Evolutionary conservation across 2,888 invertebrate genomes (phyloP).

Genomic region (Rhabditophanes sp.): DNA sequence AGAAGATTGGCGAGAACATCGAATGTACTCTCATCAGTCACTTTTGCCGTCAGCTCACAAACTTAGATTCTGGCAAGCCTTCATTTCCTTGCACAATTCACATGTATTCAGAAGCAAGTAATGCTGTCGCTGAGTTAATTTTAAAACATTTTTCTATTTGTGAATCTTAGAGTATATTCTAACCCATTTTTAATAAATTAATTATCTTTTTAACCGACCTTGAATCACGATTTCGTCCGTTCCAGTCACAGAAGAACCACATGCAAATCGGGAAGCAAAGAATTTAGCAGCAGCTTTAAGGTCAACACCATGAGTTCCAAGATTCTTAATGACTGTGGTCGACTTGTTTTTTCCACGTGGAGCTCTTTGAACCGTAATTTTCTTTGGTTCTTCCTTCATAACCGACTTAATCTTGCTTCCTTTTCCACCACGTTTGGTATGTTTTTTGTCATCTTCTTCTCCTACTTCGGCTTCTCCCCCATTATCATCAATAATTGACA

Average conservation of each 20-base stretch:
- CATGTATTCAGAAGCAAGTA: too few relatives aligned
- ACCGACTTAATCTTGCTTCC: slow-evolving; percentile 47
- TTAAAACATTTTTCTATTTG: too few relatives aligned
- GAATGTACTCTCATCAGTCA: too few relatives aligned
- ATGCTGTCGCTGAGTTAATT: too few relatives aligned
- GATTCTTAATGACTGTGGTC: slow-evolving; percentile 85
- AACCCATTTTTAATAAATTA: too few relatives aligned
- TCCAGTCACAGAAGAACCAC: slow-evolving; percentile 85
- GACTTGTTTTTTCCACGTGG: slow-evolving; percentile 96
- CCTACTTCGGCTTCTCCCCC: slow-evolving; percentile 9
- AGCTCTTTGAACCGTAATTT: slow-evolving; percentile 47
- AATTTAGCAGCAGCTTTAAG: slow-evolving; percentile 91
- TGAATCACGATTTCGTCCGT: slow-evolving; percentile 98
- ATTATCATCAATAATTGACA: slow-evolving; percentile 1
- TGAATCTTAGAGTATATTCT: too few relatives aligned
- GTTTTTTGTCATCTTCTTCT: slow-evolving; percentile 14
- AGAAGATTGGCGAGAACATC: too few relatives aligned
- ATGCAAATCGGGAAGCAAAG: slow-evolving; percentile 91
- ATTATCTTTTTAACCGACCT: slow-evolving; percentile 50
- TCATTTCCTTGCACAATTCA: too few relatives aligned
- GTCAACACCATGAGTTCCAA: slow-evolving; percentile 88
- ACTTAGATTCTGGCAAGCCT: too few relatives aligned
- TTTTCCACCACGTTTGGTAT: slow-evolving; percentile 23
- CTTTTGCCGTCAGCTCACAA: too few relatives aligned
- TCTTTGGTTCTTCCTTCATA: slow-evolving; percentile 61